Evolutionary conservation across 2,888 invertebrate genomes (phyloP), one percentile per base, ranked within the genome.

Genomic region (Syrista parreyssii): DNA sequence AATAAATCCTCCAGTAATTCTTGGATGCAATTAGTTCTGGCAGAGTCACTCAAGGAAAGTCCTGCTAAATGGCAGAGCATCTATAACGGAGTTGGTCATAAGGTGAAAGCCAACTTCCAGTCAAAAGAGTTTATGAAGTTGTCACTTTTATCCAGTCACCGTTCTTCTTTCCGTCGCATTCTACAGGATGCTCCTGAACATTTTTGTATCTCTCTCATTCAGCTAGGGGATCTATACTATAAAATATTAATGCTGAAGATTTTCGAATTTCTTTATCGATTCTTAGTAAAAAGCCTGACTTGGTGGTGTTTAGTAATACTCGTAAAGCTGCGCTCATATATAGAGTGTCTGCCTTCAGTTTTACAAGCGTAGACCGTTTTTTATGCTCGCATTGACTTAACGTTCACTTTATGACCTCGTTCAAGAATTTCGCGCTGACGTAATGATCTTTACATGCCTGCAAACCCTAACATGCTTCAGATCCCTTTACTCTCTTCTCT

Each of bases 181-280:
- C 55, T 55, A 9, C 23, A 1, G 55, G 23, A 23, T 55, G 0
- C 9, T 23, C 55, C 23, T 55, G 23, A 9, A 9, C 23, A 9
- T 23, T 23, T 55, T 9, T 55, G 1, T 15, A 6, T 23, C 23
- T 40, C 6, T 40, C 2, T 23, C 23, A 9, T 23, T 74, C 74
- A 31, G 55, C 33, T 55, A 31, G 40, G 40, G 74, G 81, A 83
- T 79, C 73, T 68, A 83, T 80, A 81, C 76, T 79, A 76, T 75
- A 74, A 83, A 83, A 83, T 79, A 83, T 80, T 81, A 81, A 79
- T 76, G 81, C 76, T 79, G 79, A 80, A 79, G 79, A 80, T 81
- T 83, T 80, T 77, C 9, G 23, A 83, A 81, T 79, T 82, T 82
- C 81, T 80, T 77, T 78, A 75, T 79, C 79, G 77, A 23, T 55